A percentile compares a stretch with the other conserved stretches of the same genome.
Evolutionary conservation across 2,113 vertebrate genomes (phyloP).

Genomic region (Oreochromis spilurus): DNA sequence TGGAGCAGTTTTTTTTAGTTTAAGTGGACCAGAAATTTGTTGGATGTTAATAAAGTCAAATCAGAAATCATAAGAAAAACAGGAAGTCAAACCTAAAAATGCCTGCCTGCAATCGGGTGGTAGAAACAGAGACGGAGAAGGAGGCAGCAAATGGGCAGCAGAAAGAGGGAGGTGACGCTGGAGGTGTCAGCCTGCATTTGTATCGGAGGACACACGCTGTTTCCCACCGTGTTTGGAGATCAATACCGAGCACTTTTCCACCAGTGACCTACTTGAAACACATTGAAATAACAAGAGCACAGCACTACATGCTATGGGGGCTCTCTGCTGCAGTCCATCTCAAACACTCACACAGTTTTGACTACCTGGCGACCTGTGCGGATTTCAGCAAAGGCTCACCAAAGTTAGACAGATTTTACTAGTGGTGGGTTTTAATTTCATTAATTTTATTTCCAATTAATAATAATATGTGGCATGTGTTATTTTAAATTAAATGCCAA

Average conservation of each 20-base stretch:
- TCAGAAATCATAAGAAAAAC: no score
- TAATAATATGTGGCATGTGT: neutral
- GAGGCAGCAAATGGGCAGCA: neutral
- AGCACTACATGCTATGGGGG: neutral
- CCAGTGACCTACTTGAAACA: neutral
- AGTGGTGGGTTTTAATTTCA: neutral
- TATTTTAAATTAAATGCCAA: neutral
- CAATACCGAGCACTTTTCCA: neutral
- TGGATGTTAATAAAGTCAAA: neutral
- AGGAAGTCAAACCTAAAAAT: neutral
- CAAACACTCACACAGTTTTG: neutral
- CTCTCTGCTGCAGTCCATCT: neutral
- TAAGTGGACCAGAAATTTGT: neutral
- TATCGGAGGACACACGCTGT: neutral
- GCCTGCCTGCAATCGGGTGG: neutral
- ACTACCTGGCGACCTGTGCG: neutral
- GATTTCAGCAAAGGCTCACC: neutral
- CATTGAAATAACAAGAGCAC: neutral
- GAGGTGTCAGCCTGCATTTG: neutral
- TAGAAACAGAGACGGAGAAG: neutral
- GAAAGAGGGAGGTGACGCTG: neutral
- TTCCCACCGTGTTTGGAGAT: neutral
- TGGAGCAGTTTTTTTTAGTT: neutral
- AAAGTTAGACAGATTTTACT: neutral
- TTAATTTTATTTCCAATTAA: neutral